Evolutionary conservation across 1,140 invertebrate species (phyloP).

Genomic region (Choristoneura fumiferana): DNA sequence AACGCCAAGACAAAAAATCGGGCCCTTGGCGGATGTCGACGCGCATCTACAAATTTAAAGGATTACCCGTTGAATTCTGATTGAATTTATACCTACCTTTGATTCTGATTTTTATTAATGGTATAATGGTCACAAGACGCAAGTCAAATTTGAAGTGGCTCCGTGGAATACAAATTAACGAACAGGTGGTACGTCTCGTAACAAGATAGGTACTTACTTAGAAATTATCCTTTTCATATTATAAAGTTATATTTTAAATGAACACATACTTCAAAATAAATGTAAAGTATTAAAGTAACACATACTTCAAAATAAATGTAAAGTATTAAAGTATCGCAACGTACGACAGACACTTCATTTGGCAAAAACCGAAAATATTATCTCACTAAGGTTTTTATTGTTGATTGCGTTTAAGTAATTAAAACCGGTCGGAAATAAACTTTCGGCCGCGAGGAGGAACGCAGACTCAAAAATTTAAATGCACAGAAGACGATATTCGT

Average conservation of each 20-base stretch:
- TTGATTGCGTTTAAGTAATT: conserved; percentile 5
- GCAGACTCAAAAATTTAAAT: neutral
- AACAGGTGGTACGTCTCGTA: neutral
- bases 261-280: no score
- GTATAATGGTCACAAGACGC: no score
- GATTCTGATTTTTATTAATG: no score
- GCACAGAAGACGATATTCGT: conserved; percentile 6
- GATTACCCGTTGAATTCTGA: conserved; percentile 52
- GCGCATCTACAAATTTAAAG: conserved; percentile 44
- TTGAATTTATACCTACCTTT: no score
- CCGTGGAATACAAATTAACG: neutral
- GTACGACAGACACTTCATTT: no score
- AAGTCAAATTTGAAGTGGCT: no score
- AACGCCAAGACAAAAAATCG: conserved; percentile 33
- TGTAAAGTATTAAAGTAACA: no score
- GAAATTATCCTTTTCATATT: no score
- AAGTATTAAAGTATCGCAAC: no score
- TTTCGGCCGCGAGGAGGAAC: no score
- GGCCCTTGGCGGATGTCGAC: conserved; percentile 26
- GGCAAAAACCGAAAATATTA: neutral
- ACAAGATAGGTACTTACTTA: neutral
- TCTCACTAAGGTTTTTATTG: neutral
- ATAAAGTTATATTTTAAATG: no score
- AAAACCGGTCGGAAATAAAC: neutral
- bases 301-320: no score